These are phyloP conservation scores for Miichthys miiuy DNA, from an alignment of 2,797 vertebrate genomes.

Conservation along the genomic window DNA sequence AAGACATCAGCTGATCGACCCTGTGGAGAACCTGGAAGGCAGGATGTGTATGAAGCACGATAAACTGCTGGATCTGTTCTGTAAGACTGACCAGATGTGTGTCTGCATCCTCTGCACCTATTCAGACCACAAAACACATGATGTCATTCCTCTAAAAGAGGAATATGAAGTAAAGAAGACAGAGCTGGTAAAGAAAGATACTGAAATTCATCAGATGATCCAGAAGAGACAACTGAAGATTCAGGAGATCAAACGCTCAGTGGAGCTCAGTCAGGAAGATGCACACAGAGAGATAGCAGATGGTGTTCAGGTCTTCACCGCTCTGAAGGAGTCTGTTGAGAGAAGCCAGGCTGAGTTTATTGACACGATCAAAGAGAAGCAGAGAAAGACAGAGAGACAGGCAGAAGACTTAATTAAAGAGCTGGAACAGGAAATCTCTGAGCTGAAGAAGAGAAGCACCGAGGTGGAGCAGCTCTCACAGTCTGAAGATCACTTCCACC, in stretches of 20 bases:
- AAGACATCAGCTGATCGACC: conserved; percentile 30
- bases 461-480: conserved; percentile 9
- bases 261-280: conserved; percentile 12
- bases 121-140: conserved; percentile 11
- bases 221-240: conserved; percentile 14
- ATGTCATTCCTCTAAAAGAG: conserved; percentile 22
- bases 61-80: conserved; percentile 44
- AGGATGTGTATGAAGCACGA: conserved; percentile 29
- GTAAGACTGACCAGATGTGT: conserved; percentile 29
- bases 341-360: background rate
- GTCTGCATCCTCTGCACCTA: conserved; percentile 23
- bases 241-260: conserved; percentile 6
- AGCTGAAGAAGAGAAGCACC: conserved; percentile 15
- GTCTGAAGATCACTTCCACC: conserved; percentile 18
- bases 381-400: conserved; percentile 6
- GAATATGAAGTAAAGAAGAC: conserved; percentile 19
- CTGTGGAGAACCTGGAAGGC: conserved; percentile 20
- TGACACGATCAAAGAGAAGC: conserved; percentile 1
- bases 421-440: conserved; percentile 42
- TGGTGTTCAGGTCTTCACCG: conserved; percentile 7
- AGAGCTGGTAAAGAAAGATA: background rate
- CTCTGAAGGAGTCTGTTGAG: conserved; percentile 21
- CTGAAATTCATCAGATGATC: conserved; percentile 37
- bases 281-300: conserved; percentile 1
- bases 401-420: conserved; percentile 32